Evolutionary conservation across 1,140 invertebrate genomes (phyloP), one percentile per base, ranked within the genome.

Genomic region (Meloidogyne exigua): DNA sequence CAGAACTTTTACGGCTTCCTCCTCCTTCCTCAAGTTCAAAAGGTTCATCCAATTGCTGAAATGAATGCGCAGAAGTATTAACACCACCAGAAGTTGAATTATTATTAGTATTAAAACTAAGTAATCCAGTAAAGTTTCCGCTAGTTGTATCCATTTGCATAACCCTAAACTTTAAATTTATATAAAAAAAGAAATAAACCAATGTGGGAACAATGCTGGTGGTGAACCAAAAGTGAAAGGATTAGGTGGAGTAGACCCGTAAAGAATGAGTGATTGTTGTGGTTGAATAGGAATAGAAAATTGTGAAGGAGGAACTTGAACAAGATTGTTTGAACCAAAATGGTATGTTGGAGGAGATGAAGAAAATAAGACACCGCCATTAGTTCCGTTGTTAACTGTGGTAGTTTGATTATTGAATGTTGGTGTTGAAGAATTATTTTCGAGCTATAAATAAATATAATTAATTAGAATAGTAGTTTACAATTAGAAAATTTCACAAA

Each of bases 311-410:
- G 69, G 25, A 26, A 26, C 69, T 18, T 57, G 44, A 44, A 71
- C 28, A 73, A 25, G 72, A 21, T 62, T 65, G 12, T 64, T 64
- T 21, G 42, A 65, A 26, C 72, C 65, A 36, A 73, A n/a, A 25
- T 73, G 72, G 18, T 73, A 73, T 62, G 23, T 64, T 11, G 72
- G 72, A 23, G 72, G 72, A 28, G 72, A 73, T n/a, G 72, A 64
- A 23, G 72, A 73, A 15, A 73, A 73, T 18, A 57, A 57, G 4
- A 57, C 49, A n/a, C 49, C n/a, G 18, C 49, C 49, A n/a, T 57
- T 57, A 57, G 4, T 57, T 57, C 49, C 49, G n/a, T 57, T 57
- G 49, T 57, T 57, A n/a, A 39, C 36, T 39, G 18, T n/a, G 4
- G n/a, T n/a, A n/a, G 49, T 57, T n/a, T 57, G 49, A 57, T 57